Conservation (phyloP, 1,140 invertebrate genomes). For the Campodea augens region DNA sequence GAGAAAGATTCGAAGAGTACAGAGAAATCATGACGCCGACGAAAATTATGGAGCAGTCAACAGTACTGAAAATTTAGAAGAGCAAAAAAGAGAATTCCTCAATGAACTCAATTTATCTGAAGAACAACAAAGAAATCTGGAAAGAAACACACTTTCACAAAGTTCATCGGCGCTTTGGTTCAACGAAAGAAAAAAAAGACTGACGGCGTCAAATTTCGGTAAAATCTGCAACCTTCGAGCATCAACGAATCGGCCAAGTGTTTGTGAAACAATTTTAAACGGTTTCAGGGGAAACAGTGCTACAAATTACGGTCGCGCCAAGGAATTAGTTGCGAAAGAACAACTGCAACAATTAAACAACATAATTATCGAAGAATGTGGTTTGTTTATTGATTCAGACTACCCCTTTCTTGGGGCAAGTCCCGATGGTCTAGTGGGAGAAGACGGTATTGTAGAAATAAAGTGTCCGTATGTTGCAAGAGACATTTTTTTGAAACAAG, state of each 20-base stretch:
- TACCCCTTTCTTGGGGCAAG: conserved; percentile 9
- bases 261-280: not conserved
- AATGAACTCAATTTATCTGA: not conserved
- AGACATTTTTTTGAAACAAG: no score
- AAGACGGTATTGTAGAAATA: conserved; percentile 13
- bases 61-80: not conserved
- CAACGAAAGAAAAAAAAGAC: not conserved
- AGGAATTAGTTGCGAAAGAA: conserved; percentile 6
- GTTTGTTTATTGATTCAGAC: conserved; percentile 10
- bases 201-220: conserved; percentile 6
- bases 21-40: not conserved
- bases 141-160: conserved; percentile 2
- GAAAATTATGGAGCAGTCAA: not conserved
- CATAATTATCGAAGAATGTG: conserved; percentile 7
- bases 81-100: not conserved
- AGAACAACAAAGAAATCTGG: not conserved
- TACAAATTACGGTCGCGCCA: conserved; percentile 1
- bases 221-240: not conserved
- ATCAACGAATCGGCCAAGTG: not conserved
- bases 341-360: conserved; percentile 1
- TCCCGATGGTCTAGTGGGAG: conserved; percentile 12
- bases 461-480: no score
- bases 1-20: not conserved
- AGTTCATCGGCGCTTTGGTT: not conserved
- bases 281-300: not conserved